Base-by-base conservation (phyloP, 2,113 vertebrate genomes). In the Brachyhypopomus gauderio region DNA sequence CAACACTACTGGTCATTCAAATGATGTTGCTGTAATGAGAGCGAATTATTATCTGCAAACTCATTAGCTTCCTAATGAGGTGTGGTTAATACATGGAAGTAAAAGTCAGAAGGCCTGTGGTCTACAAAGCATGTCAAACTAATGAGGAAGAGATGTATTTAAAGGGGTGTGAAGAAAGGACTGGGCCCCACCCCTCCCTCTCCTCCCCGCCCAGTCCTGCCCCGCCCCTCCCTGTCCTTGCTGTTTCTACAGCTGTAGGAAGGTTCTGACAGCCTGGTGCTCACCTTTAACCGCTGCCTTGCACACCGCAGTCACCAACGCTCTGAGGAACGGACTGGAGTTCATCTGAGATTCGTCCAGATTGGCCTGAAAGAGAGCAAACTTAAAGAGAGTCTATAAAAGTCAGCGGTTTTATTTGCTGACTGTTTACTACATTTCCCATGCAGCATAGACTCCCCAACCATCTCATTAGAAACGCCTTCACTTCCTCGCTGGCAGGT, bases 221-320 rank as follows among this genome's bases (percentile, higher is more conserved):
- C 45, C 41, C 41, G 41, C 6, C 41, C 9, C 30, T 30, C 30
- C 30, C 30, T 30, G 30, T 30, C 30, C 30, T 30, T 30, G 30
- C 36, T 19, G 62, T 55, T 55, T 55, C 9, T 17, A 55, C 2
- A 23, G 77, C 6, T 45, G 4, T 63, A 22, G 19, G 23, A 16
- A 25, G 19, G 5, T 59, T 25, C 7, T 6, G 66, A 3, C 2
- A 9, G 45, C 17, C 45, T 76, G 20, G 82, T 4, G 64, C 80
- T 96, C 91, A 99, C 97, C 97, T 95, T 96, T 94, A 87, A 99
- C 96, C 83, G 97, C 97, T 89, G 97, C 96, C 93, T 98, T 98
- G 92, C 98, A 99, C 89, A 99, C 96, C 38, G 97, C 95, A 66
- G 96, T 98, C 97, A 98, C 98, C 95, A 99, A 93, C 93, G 97